A percentile compares a stretch with the other conserved stretches of the same genome.
Conservation (phyloP, 2,888 invertebrate species). For the Zygothrica quintamaculata region DNA sequence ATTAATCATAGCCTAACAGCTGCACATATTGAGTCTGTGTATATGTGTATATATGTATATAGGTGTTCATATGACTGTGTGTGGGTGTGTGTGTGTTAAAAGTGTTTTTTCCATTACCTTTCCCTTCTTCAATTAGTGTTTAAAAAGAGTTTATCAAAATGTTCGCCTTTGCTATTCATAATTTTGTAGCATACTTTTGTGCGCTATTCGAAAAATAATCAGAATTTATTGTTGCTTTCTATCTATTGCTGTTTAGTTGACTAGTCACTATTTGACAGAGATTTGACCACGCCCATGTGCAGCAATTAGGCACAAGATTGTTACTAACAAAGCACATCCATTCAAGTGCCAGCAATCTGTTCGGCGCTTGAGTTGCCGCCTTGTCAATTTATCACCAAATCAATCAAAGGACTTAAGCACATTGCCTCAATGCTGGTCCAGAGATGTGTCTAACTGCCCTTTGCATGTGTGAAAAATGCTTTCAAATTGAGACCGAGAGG, state of each 20-base stretch:
- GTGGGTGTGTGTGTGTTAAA: slow-evolving; percentile 1
- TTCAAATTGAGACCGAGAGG: slow-evolving; percentile 57
- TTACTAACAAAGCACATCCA: slow-evolving; percentile 40
- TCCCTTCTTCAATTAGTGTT: neutral
- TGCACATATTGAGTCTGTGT: slow-evolving; percentile 41
- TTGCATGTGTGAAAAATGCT: slow-evolving; percentile 65
- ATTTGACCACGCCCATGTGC: slow-evolving; percentile 33
- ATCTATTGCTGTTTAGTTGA: slow-evolving; percentile 20
- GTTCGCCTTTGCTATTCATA: slow-evolving; percentile 3
- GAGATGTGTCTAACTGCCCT: slow-evolving; percentile 27
- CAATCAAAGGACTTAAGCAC: slow-evolving; percentile 70
- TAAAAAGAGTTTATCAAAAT: neutral
- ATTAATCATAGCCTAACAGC: slow-evolving; percentile 73
- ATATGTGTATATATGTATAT: too few relatives aligned
- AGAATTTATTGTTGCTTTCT: slow-evolving; percentile 1
- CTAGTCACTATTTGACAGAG: slow-evolving; percentile 35
- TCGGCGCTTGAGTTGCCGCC: slow-evolving; percentile 65
- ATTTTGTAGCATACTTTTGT: slow-evolving; percentile 41
- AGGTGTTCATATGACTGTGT: too few relatives aligned
- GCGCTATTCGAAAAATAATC: neutral
- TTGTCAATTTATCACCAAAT: slow-evolving; percentile 78
- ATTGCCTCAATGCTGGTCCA: slow-evolving; percentile 17
- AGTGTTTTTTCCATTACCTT: neutral
- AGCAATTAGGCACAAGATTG: slow-evolving; percentile 53
- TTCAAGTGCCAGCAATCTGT: slow-evolving; percentile 67